phyloP scores from a whole-genome alignment of 2,888 invertebrate genomes.

The Drosophila mettleri region DNA sequence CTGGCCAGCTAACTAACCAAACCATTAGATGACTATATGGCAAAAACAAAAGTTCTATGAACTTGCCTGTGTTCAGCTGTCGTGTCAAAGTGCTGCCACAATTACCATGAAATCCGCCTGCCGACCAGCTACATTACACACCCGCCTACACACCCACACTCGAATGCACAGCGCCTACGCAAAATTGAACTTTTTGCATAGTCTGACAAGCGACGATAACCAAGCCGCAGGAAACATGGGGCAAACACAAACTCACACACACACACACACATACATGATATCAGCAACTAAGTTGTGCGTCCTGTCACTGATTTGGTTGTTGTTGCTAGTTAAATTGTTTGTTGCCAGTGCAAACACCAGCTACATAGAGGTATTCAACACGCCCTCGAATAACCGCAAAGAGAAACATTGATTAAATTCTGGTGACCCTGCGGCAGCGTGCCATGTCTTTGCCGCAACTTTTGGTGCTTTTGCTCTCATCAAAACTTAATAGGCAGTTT shows the following conservation, averaged over 20 bases:
- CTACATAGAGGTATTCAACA: conserved; percentile 14
- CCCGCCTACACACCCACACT: conserved; percentile 10
- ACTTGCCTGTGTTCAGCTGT: conserved; percentile 38
- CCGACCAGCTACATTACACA: conserved; percentile 8
- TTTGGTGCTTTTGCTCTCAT: conserved; percentile 49
- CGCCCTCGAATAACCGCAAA: conserved; percentile 26
- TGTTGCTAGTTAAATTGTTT: conserved; percentile 10
- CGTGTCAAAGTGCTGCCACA: conserved; percentile 44
- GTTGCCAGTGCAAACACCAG: background rate
- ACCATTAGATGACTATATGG: conserved; percentile 23
- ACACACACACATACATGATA: conserved; percentile 3
- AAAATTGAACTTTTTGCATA: conserved; percentile 55
- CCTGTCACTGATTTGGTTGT: conserved; percentile 51
- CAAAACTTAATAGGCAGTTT: conserved; percentile 75
- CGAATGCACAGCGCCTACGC: too few species aligned
- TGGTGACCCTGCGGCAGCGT: conserved; percentile 24
- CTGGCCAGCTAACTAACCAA: conserved; percentile 33
- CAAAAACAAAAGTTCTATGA: conserved; percentile 46
- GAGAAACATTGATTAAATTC: conserved; percentile 59
- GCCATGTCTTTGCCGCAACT: conserved; percentile 32
- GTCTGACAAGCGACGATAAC: conserved; percentile 42
- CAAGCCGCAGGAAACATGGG: conserved; percentile 34
- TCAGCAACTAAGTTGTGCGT: conserved; percentile 27
- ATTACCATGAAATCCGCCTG: conserved; percentile 33
- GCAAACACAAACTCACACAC: conserved; percentile 21